phyloP scores from a whole-genome alignment of 2,113 vertebrate genomes.

The Cettia cetti region DNA sequence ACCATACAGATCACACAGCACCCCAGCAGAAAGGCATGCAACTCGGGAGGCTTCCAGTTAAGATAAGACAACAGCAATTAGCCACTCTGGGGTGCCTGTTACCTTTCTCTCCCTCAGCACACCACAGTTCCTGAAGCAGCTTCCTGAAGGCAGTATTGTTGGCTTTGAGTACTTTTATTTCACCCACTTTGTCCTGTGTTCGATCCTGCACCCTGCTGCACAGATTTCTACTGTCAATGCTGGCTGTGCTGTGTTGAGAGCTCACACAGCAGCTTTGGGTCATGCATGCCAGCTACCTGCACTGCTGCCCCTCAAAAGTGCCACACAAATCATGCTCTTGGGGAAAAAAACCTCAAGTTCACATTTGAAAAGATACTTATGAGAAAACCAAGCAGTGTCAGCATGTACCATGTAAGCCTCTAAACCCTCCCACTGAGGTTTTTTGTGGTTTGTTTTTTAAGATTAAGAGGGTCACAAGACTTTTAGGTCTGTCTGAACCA shows the following conservation, averaged over 20 bases:
- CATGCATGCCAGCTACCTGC: neutral
- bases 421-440: neutral
- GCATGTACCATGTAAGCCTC: neutral
- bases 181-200: neutral
- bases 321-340: neutral
- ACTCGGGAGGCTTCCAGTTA: neutral
- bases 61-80: neutral
- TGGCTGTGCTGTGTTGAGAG: neutral
- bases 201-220: neutral
- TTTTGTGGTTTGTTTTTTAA: neutral
- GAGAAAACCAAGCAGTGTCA: neutral
- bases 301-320: neutral
- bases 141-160: fast-evolving
- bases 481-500: neutral
- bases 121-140: neutral
- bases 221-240: neutral
- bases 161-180: neutral
- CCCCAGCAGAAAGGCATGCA: neutral
- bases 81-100: neutral
- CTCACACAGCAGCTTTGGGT: neutral
- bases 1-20: neutral
- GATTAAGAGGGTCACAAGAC: neutral
- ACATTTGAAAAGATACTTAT: neutral
- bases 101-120: neutral
- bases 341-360: too few species aligned